phyloP scores from a whole-genome alignment of 2,113 vertebrate species.

The Fulica atra region DNA sequence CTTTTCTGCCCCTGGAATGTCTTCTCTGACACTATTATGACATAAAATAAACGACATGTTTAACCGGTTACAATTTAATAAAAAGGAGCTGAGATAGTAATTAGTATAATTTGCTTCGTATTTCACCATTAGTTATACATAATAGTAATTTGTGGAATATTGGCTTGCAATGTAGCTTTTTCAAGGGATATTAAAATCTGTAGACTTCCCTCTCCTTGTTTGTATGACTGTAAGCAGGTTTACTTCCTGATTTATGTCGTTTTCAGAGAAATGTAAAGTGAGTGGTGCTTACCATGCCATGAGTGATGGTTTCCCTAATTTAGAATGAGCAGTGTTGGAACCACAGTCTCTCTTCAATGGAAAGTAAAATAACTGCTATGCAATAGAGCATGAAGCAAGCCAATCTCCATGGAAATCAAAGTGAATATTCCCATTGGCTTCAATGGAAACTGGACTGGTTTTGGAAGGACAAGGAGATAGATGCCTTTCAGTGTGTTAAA shows the following conservation, averaged over 20 bases:
- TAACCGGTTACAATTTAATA: not conserved
- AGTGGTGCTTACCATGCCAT: not conserved
- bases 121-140: not conserved
- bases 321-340: not conserved
- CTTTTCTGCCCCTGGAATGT: not conserved
- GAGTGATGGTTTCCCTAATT: not conserved
- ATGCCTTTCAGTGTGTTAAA: not conserved
- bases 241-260: not conserved
- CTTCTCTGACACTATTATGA: not conserved
- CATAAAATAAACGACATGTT: not conserved
- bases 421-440: not conserved
- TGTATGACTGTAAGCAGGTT: not conserved
- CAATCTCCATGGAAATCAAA: not conserved
- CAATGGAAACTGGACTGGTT: not conserved
- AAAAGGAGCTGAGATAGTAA: not conserved
- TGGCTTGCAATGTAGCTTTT: not conserved
- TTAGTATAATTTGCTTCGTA: not conserved
- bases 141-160: not conserved
- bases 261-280: not conserved
- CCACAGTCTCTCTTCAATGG: not conserved
- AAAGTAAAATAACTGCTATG: not conserved
- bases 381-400: not conserved
- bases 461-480: not conserved
- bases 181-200: not conserved
- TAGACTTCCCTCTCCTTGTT: not conserved